Percentiles rank a stretch among this genome's conserved stretches.
Conservation (phyloP, 2,113 vertebrate species). For the Copsychus sechellarum region DNA sequence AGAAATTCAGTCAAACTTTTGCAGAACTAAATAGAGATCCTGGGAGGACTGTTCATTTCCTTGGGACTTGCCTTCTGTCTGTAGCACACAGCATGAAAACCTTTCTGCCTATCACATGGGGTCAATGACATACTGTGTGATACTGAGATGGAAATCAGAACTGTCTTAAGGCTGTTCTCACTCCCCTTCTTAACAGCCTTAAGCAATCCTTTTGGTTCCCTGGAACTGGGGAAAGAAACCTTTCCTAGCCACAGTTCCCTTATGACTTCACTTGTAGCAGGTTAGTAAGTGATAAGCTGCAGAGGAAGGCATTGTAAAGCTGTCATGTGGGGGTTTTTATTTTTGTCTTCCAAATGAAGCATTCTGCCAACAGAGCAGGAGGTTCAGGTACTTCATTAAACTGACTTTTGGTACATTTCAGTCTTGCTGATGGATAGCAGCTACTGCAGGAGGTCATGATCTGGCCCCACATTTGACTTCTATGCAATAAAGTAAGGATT, state of each 20-base stretch:
- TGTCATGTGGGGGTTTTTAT: rapidly evolving
- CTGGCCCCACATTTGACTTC: background rate
- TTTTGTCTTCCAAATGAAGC: background rate
- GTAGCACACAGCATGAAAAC: background rate
- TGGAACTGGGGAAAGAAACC: background rate
- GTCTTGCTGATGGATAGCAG: background rate
- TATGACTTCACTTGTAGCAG: background rate
- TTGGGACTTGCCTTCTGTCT: background rate
- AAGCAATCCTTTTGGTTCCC: background rate
- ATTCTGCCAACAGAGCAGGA: background rate
- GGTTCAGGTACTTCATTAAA: background rate
- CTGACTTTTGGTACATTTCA: background rate
- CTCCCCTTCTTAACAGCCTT: background rate
- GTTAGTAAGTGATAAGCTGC: background rate
- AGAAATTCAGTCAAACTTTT: background rate
- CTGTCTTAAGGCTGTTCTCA: background rate
- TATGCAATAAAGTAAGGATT: background rate
- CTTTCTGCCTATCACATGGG: background rate
- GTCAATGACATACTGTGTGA: rapidly evolving
- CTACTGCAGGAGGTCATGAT: background rate
- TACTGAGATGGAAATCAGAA: background rate
- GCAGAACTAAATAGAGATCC: background rate
- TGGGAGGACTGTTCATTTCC: background rate
- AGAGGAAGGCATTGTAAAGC: background rate
- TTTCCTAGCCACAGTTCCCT: background rate